A percentile compares a stretch with the other conserved stretches of the same genome.
Conservation (phyloP, 2,888 invertebrate genomes). For the Fragum sueziense region DNA sequence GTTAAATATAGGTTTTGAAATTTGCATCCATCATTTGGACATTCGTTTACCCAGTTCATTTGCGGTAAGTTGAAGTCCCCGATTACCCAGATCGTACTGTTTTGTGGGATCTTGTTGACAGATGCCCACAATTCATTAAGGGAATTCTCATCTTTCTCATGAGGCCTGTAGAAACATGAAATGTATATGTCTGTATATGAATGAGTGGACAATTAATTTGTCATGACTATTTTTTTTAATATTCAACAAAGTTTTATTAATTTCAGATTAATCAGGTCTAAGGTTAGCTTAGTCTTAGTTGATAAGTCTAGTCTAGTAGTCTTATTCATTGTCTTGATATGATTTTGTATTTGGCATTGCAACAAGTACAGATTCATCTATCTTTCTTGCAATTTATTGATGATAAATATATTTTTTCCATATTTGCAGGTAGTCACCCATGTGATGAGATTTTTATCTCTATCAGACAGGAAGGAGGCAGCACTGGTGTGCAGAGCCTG, state of each 20-base stretch:
- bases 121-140: neutral
- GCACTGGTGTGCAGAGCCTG: conserved; percentile 87
- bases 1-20: neutral
- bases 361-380: too few species aligned
- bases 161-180: neutral
- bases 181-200: conserved; percentile 16
- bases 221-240: too few species aligned
- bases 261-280: too few species aligned
- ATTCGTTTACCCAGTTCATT: conserved; percentile 17
- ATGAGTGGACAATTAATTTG: too few species aligned
- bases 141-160: conserved; percentile 18
- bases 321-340: too few species aligned
- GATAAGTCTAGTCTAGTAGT: too few species aligned
- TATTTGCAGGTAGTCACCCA: conserved; percentile 78
- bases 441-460: conserved; percentile 79
- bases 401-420: too few species aligned
- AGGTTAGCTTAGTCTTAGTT: too few species aligned
- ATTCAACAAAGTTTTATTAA: too few species aligned
- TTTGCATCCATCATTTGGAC: neutral
- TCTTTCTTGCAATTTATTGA: too few species aligned
- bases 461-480: conserved; percentile 87
- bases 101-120: too few species aligned
- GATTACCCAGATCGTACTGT: conserved; percentile 7
- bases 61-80: conserved; percentile 15
- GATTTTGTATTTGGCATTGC: too few species aligned